Percentiles rank a stretch among this genome's conserved stretches.
Evolutionary conservation across 2,888 invertebrate genomes (phyloP).

Genomic region (Phania funesta): DNA sequence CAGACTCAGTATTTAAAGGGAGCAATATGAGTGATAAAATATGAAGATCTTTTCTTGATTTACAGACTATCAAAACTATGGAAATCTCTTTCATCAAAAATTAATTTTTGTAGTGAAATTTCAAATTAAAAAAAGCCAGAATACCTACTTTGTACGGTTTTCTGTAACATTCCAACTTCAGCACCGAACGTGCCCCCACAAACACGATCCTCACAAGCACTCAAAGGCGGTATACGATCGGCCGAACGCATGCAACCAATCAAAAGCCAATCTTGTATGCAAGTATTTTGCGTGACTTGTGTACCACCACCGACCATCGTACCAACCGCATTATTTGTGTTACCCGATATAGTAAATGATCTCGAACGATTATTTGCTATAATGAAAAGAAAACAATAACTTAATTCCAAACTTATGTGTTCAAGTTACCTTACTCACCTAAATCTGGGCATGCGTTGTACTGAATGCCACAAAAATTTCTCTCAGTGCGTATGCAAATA

Average conservation of each 20-base stretch:
- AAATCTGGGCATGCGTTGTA: conserved; percentile 88
- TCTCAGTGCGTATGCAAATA: conserved; percentile 90
- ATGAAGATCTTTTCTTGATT: too few species aligned
- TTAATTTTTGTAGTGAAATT: background rate
- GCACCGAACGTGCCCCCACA: conserved; percentile 91
- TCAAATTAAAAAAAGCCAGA: background rate
- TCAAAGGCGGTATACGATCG: conserved; percentile 81
- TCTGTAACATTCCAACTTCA: conserved; percentile 85
- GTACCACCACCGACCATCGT: conserved; percentile 86
- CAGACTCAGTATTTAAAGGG: too few species aligned
- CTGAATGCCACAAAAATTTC: conserved; percentile 93
- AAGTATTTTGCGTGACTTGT: conserved; percentile 85
- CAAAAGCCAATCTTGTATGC: conserved; percentile 89
- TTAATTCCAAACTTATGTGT: conserved; percentile 9
- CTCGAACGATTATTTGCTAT: conserved; percentile 86
- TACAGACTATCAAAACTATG: too few species aligned
- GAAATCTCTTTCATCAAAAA: background rate
- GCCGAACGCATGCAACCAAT: conserved; percentile 86
- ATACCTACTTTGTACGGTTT: conserved; percentile 87
- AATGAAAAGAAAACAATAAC: conserved; percentile 67
- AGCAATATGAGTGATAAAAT: too few species aligned
- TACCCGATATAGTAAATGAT: conserved; percentile 89
- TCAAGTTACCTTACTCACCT: conserved; percentile 79
- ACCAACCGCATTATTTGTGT: conserved; percentile 85
- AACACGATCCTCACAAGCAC: conserved; percentile 88